A percentile compares a stretch with the other conserved stretches of the same genome.
Conservation (phyloP, 2,797 vertebrate genomes). For the Dendrocincla tyrannina region DNA sequence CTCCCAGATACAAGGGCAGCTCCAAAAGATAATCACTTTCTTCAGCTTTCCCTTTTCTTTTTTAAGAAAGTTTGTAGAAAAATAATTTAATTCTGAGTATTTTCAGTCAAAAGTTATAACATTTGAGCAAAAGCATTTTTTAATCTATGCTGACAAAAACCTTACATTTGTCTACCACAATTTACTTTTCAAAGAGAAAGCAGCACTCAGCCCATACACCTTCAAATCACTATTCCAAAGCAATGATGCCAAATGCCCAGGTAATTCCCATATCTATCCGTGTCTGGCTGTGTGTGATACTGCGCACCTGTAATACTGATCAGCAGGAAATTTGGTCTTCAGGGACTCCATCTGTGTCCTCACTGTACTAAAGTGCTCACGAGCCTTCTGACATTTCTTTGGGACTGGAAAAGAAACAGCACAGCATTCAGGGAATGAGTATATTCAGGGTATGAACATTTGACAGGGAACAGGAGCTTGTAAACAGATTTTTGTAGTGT, state of each 20-base stretch:
- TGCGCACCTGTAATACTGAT: conserved; percentile 94
- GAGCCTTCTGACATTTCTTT: conserved; percentile 88
- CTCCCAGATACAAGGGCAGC: neutral
- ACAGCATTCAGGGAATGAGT: neutral
- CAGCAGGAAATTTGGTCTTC: conserved; percentile 92
- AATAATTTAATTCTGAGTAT: neutral
- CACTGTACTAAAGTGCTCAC: conserved; percentile 89
- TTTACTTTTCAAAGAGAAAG: neutral
- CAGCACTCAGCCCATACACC: neutral
- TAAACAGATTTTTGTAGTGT: neutral
- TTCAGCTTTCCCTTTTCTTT: neutral
- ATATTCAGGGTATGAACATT: neutral
- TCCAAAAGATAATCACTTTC: neutral
- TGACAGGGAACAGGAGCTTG: neutral
- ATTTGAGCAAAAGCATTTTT: neutral
- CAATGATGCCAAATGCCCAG: neutral
- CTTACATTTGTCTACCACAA: fast-evolving
- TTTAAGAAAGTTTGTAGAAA: neutral
- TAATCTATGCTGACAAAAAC: neutral
- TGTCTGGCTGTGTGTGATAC: neutral
- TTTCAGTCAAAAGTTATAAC: neutral
- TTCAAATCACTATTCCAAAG: neutral
- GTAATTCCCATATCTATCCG: neutral
- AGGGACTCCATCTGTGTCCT: conserved; percentile 87
- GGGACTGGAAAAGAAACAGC: conserved; percentile 82